A percentile compares a stretch with the other conserved stretches of the same genome.
These are phyloP conservation scores for Eristalis arbustorum DNA, from an alignment of 2,888 invertebrate genomes.

Conservation along the genomic window DNA sequence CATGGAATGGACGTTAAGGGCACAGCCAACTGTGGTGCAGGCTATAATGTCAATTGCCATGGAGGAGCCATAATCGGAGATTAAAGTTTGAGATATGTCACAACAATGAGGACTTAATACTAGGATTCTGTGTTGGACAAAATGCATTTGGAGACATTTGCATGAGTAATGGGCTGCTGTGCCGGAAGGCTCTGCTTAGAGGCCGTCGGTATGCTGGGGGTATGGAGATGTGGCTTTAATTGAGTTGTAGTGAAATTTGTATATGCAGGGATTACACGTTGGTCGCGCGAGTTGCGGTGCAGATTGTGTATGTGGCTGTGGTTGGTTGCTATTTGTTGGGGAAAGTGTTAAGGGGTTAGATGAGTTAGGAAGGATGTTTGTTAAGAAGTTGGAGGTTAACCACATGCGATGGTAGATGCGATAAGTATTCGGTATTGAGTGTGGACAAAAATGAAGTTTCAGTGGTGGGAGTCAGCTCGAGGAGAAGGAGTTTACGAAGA, in stretches of 20 bases:
- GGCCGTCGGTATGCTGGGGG: background rate
- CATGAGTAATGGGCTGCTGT: conserved; percentile 64
- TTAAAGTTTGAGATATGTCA: conserved; percentile 70
- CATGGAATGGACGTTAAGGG: conserved; percentile 42
- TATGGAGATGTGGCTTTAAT: conserved; percentile 26
- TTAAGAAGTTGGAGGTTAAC: background rate
- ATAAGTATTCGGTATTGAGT: too few relatives aligned
- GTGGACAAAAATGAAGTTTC: too few relatives aligned
- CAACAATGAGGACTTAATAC: conserved; percentile 70
- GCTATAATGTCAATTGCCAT: conserved; percentile 66
- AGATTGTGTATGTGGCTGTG: background rate
- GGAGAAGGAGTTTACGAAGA: too few relatives aligned
- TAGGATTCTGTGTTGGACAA: conserved; percentile 56
- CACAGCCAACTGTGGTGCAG: conserved; percentile 28
- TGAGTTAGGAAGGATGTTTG: background rate
- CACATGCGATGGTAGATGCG: background rate
- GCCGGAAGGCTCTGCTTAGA: conserved; percentile 47
- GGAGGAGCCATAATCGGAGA: conserved; percentile 70
- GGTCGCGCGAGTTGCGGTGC: background rate
- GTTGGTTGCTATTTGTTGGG: background rate
- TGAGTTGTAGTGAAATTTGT: conserved; percentile 44
- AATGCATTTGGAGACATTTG: conserved; percentile 65
- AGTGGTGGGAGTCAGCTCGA: too few relatives aligned
- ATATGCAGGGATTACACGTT: background rate
- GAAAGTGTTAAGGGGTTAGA: background rate